phyloP scores from a whole-genome alignment of 2,113 vertebrate species.

The Chaetura pelagica region DNA sequence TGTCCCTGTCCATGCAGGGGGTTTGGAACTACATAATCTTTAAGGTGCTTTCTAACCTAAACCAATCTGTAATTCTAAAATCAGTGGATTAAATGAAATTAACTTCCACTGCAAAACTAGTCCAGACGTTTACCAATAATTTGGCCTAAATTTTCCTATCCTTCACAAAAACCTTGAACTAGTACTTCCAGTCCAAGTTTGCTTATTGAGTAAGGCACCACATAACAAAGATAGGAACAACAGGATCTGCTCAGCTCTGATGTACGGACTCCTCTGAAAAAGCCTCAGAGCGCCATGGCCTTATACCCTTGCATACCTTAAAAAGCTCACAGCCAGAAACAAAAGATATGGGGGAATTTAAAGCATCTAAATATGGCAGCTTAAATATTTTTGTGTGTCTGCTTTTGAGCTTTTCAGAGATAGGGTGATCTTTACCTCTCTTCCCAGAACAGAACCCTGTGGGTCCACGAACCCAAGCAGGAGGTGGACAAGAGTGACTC shows the following conservation, averaged over 20 bases:
- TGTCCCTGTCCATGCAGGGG: too few relatives aligned
- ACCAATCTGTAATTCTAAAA: neutral
- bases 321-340: neutral
- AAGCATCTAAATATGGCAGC: neutral
- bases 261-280: neutral
- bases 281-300: neutral
- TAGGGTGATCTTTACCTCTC: neutral
- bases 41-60: too few relatives aligned
- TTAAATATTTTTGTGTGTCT: neutral
- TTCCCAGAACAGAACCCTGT: neutral
- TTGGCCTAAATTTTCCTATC: neutral
- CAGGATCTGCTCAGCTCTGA: neutral
- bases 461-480: fast-evolving
- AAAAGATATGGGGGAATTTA: neutral
- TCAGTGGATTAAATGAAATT: neutral
- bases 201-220: neutral
- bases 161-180: neutral
- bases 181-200: neutral
- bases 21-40: too few relatives aligned
- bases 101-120: neutral
- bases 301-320: neutral
- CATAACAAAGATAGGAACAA: neutral
- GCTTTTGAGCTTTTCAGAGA: neutral
- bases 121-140: neutral
- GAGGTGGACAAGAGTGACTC: neutral